These are phyloP conservation scores for Drosophila mulleri DNA, from an alignment of 2,888 invertebrate species.

Conservation along the genomic window DNA sequence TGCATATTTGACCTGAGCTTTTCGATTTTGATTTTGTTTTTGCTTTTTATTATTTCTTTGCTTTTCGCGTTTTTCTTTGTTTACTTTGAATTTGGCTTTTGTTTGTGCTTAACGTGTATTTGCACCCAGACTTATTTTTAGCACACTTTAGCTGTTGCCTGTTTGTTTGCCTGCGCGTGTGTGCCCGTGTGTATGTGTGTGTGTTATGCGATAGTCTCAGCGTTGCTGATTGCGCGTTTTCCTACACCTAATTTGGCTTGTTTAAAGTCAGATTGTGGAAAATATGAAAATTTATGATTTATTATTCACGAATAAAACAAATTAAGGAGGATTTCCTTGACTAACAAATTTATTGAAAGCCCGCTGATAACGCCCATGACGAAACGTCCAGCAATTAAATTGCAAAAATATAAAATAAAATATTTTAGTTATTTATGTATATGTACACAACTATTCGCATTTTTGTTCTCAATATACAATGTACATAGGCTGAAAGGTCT, in stretches of 20 bases:
- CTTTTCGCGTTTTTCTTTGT: slow-evolving; percentile 17
- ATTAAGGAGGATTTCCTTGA: not conserved
- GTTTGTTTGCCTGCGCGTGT: not conserved
- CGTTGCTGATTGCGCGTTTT: not conserved
- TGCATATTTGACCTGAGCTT: slow-evolving; percentile 48
- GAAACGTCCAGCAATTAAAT: no score
- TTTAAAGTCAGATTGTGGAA: not conserved
- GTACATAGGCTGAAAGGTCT: slow-evolving; percentile 11
- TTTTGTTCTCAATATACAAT: no score
- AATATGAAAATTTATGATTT: not conserved
- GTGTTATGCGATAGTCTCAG: not conserved
- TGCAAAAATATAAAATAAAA: no score
- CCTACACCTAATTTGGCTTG: not conserved
- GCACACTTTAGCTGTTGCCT: slow-evolving; percentile 37
- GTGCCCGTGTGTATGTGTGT: not conserved
- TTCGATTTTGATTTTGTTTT: slow-evolving; percentile 15
- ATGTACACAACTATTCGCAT: not conserved
- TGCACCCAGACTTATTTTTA: slow-evolving; percentile 57
- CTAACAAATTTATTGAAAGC: not conserved
- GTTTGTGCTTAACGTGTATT: slow-evolving; percentile 39
- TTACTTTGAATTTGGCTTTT: slow-evolving; percentile 37
- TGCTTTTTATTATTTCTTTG: not conserved
- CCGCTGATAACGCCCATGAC: no score
- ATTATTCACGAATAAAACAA: not conserved
- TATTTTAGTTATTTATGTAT: not conserved